Conservation (phyloP, 1,140 invertebrate species). For the Elymnias hypermnestra region DNA sequence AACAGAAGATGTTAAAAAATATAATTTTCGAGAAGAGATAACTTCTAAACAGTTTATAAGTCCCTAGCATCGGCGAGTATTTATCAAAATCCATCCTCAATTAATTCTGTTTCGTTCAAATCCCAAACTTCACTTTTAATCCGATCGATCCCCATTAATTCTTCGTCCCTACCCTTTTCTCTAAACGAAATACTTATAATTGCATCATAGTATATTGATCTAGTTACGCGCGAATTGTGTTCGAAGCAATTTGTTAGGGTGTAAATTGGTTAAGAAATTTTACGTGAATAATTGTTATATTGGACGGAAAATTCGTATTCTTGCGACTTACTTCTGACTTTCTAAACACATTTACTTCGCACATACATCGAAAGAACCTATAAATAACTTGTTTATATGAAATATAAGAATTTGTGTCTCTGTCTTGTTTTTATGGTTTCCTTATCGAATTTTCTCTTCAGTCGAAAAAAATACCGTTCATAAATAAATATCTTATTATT, state of each 20-base stretch:
- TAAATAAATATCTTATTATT: too few relatives aligned
- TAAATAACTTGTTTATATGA: too few relatives aligned
- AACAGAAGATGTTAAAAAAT: too few relatives aligned
- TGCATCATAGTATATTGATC: slow-evolving; percentile 51
- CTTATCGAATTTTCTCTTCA: too few relatives aligned
- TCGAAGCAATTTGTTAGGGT: slow-evolving; percentile 29
- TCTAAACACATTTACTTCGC: too few relatives aligned
- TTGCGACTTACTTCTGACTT: too few relatives aligned
- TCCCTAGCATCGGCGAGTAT: slow-evolving; percentile 27
- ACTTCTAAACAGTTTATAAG: slow-evolving; percentile 26
- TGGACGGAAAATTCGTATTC: slow-evolving; percentile 4
- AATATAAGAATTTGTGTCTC: too few relatives aligned
- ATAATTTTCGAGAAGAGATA: too few relatives aligned
- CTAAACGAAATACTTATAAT: slow-evolving; percentile 49
- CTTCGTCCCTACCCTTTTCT: slow-evolving; percentile 29
- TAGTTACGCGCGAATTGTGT: slow-evolving; percentile 30
- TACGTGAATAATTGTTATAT: slow-evolving; percentile 15
- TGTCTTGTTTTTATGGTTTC: too few relatives aligned
- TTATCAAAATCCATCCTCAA: slow-evolving; percentile 54
- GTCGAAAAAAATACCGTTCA: too few relatives aligned
- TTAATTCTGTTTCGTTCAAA: slow-evolving; percentile 57
- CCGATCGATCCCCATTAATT: slow-evolving; percentile 52
- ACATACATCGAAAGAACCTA: too few relatives aligned
- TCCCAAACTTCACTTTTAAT: slow-evolving; percentile 56
- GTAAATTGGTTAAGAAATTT: slow-evolving; percentile 23